Percentiles rank a stretch among this genome's conserved stretches.
Conservation (phyloP, 2,888 invertebrate species). For the Fragum sueziense region DNA sequence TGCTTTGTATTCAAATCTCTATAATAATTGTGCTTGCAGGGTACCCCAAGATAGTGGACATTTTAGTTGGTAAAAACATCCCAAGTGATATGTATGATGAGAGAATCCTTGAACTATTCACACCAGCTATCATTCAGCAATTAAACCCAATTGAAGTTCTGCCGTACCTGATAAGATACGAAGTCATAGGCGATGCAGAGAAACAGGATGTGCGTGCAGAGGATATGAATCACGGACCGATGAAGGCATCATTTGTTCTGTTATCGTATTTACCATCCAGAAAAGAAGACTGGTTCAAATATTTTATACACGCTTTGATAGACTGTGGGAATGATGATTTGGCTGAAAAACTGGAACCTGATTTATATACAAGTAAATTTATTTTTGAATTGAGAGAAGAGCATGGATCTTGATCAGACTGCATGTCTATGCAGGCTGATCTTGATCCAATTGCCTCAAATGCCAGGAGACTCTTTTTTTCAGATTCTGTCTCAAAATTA, state of each 20-base stretch:
- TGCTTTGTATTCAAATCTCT: too few relatives aligned
- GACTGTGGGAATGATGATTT: constrained; percentile 28
- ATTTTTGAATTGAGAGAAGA: too few relatives aligned
- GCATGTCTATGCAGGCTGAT: too few relatives aligned
- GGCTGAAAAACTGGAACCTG: constrained; percentile 43
- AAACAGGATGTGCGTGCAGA: constrained; percentile 39
- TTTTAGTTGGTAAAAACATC: constrained; percentile 35
- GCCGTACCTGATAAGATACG: constrained; percentile 12
- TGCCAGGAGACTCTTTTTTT: too few relatives aligned
- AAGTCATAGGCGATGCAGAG: constrained; percentile 20
- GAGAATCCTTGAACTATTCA: constrained; percentile 34
- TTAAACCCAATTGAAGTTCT: constrained; percentile 34
- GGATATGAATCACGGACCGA: constrained; percentile 29
- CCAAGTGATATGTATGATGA: constrained; percentile 34
- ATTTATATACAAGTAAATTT: constrained; percentile 47
- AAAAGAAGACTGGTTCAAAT: constrained; percentile 44
- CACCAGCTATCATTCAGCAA: constrained; percentile 17
- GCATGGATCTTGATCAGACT: too few relatives aligned
- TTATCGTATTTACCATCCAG: constrained; percentile 37
- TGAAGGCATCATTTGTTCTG: constrained; percentile 36
- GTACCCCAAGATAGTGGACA: constrained; percentile 42
- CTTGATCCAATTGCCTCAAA: too few relatives aligned
- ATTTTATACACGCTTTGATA: constrained; percentile 39
- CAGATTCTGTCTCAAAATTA: too few relatives aligned
- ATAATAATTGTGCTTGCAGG: too few relatives aligned